phyloP scores from a whole-genome alignment of 2,113 vertebrate genomes.

The Peromyscus maniculatus region DNA sequence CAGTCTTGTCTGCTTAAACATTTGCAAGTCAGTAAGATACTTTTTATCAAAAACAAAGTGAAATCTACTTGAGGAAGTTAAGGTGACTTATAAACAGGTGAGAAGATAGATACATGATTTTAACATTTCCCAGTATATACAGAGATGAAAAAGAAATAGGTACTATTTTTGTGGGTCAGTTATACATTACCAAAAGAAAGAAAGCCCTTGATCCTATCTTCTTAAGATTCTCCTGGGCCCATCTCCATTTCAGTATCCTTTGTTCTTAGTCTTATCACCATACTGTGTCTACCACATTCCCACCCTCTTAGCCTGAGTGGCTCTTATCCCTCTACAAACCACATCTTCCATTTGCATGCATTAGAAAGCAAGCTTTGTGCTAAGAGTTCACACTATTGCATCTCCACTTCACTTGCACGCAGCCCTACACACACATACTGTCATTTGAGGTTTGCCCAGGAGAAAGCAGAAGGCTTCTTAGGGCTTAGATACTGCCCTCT shows the following conservation, averaged over 20 bases:
- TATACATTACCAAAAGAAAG: neutral
- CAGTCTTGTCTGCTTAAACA: neutral
- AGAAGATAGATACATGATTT: neutral
- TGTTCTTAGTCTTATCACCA: accelerated
- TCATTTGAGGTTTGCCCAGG: neutral
- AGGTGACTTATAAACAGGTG: neutral
- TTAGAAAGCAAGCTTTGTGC: neutral
- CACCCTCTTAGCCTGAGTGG: neutral
- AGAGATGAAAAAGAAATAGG: neutral
- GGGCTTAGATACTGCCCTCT: neutral
- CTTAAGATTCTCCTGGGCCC: neutral
- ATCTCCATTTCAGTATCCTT: accelerated
- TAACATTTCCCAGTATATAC: neutral
- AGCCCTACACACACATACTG: neutral
- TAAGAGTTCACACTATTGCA: neutral
- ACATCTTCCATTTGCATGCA: neutral
- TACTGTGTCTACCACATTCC: accelerated
- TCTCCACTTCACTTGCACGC: neutral
- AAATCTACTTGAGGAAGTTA: neutral
- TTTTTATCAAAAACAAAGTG: neutral
- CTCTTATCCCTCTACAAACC: neutral
- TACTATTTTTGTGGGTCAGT: neutral
- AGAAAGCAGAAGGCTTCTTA: neutral
- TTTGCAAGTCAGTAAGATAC: neutral
- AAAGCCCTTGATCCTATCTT: neutral